Percentiles rank a stretch among this genome's conserved stretches.
Conservation (phyloP, 1,140 invertebrate species). For the Andrena cerasifolii region DNA sequence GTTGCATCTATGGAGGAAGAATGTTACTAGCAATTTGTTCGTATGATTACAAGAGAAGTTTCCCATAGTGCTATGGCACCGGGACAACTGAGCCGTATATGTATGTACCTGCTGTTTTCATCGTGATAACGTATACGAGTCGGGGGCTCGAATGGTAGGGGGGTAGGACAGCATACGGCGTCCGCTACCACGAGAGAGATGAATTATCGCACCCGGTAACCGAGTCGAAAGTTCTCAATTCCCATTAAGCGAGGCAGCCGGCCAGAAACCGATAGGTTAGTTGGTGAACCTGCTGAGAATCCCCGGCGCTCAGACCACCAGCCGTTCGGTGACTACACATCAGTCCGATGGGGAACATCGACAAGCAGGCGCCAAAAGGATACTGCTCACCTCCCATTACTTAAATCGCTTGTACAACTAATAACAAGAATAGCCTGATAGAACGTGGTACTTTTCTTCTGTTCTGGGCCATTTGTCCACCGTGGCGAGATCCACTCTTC, state of each 20-base stretch:
- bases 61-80: neutral
- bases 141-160: conserved; percentile 23
- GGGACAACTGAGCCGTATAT: conserved; percentile 2
- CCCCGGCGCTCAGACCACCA: conserved; percentile 57
- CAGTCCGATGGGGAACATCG: conserved; percentile 60
- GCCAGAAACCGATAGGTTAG: conserved; percentile 78
- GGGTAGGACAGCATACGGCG: conserved; percentile 51
- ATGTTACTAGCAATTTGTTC: conserved; percentile 39
- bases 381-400: neutral
- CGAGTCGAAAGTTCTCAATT: conserved; percentile 77
- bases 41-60: conserved; percentile 21
- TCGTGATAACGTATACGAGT: conserved; percentile 34
- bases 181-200: conserved; percentile 61
- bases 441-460: neutral
- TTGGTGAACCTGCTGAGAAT: conserved; percentile 69
- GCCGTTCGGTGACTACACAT: conserved; percentile 56
- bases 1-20: conserved; percentile 23
- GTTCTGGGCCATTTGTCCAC: neutral
- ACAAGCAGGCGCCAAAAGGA: conserved; percentile 42
- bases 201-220: conserved; percentile 73
- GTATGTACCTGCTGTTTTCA: conserved; percentile 43
- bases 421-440: conserved; percentile 15
- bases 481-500: no score
- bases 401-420: conserved; percentile 18
- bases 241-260: conserved; percentile 77